Conservation (phyloP, 2,888 invertebrate genomes). For the Allacma fusca region DNA sequence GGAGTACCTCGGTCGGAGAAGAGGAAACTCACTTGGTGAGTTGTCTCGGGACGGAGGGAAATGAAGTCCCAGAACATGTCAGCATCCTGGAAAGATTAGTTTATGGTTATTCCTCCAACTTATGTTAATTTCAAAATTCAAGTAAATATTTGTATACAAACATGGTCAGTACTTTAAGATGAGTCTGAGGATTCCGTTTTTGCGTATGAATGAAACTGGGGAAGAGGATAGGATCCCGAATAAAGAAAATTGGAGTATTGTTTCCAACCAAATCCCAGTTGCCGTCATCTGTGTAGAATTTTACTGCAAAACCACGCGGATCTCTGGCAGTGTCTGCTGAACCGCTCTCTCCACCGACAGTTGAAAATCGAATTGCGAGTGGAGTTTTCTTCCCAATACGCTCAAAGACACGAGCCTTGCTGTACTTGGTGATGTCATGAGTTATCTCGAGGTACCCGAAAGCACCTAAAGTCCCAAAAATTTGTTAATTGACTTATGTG, state of each 20-base stretch:
- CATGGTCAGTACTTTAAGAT: slow-evolving; percentile 65
- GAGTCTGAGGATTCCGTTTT: slow-evolving; percentile 68
- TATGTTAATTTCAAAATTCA: too few relatives aligned
- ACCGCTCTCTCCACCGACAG: slow-evolving; percentile 88
- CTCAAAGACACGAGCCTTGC: slow-evolving; percentile 80
- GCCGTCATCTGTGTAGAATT: slow-evolving; percentile 67
- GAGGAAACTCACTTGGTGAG: slow-evolving; percentile 83
- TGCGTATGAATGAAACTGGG: slow-evolving; percentile 68
- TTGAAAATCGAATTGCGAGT: slow-evolving; percentile 81
- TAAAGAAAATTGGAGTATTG: slow-evolving; percentile 70
- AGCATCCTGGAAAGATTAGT: slow-evolving; percentile 71
- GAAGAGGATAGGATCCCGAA: slow-evolving; percentile 69
- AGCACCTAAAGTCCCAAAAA: slow-evolving; percentile 68
- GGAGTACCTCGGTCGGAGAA: slow-evolving; percentile 94
- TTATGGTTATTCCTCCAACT: background rate
- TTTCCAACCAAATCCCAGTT: slow-evolving; percentile 68
- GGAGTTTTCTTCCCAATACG: slow-evolving; percentile 81
- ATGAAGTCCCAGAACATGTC: slow-evolving; percentile 79
- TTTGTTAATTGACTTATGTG: background rate
- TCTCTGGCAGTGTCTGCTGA: slow-evolving; percentile 70
- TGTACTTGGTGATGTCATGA: slow-evolving; percentile 81
- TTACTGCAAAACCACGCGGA: slow-evolving; percentile 68
- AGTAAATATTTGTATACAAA: too few relatives aligned
- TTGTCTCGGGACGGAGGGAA: slow-evolving; percentile 83
- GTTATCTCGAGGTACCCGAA: slow-evolving; percentile 89